phyloP scores from a whole-genome alignment of 2,888 invertebrate genomes.

The Conchocele bisecta region DNA sequence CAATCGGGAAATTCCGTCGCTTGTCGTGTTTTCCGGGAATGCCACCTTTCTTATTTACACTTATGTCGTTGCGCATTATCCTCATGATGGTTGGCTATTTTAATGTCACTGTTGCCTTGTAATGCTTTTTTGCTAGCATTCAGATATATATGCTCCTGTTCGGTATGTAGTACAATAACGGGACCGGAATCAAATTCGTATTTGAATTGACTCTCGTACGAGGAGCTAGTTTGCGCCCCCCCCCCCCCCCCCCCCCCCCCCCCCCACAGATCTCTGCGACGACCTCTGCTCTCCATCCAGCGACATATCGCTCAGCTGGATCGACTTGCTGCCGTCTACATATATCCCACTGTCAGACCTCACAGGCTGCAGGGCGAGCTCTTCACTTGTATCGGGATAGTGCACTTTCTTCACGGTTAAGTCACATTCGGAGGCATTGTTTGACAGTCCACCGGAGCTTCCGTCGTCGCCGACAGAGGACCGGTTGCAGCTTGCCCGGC shows the following conservation, averaged over 20 bases:
- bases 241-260: background rate
- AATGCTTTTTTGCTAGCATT: slow-evolving; percentile 19
- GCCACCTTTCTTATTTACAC: background rate
- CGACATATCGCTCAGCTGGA: background rate
- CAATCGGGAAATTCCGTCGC: too few species aligned
- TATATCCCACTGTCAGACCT: slow-evolving; percentile 34
- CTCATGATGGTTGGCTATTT: too few species aligned
- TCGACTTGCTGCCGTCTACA: slow-evolving; percentile 22
- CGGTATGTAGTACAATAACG: slow-evolving; percentile 55
- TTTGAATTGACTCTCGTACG: background rate
- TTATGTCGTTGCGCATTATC: too few species aligned
- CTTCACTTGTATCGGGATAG: slow-evolving; percentile 29
- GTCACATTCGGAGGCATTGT: slow-evolving; percentile 47
- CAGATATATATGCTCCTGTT: slow-evolving; percentile 46
- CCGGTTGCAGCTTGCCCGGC: slow-evolving; percentile 62
- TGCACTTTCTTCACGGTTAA: slow-evolving; percentile 33
- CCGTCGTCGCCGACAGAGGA: slow-evolving; percentile 62
- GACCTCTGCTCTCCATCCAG: background rate
- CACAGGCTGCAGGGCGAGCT: slow-evolving; percentile 40
- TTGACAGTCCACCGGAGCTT: slow-evolving; percentile 60
- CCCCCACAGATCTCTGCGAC: background rate
- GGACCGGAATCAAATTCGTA: slow-evolving; percentile 42
- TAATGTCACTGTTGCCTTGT: background rate
- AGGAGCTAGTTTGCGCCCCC: background rate
- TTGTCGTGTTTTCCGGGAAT: background rate